Evolutionary conservation across 1,140 invertebrate species (phyloP), one percentile per base, ranked within the genome.

Genomic region (Drosophila parabipectinata): DNA sequence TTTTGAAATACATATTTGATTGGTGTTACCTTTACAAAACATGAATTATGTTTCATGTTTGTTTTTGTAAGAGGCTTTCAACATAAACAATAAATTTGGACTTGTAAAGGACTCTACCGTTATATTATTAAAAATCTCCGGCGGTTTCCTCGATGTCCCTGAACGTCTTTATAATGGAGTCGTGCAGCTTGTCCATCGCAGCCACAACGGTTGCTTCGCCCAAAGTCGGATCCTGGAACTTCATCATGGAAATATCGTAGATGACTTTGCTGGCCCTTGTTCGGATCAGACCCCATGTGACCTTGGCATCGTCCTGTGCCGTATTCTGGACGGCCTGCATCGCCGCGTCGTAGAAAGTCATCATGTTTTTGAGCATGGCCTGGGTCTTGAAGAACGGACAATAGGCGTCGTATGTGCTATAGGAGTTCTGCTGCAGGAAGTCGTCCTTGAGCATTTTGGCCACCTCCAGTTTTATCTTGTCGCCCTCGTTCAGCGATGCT

Each of bases 401-500:
- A 52, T 30, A 88, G 37, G 67, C 69, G 30, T 91, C 90, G 52
- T 91, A 91, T 2, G 9, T 2, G 1, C 77, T 82, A 51, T 91
- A 91, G 4, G 90, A 91, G 58, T 91, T 91, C 52, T 91, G 90
- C 37, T 91, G 90, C 39, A 91, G 60, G 14, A 91, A 91, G 45
- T 91, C 90, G 15, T 91, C 90, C 67, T 91, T 91, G 10, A 91
- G 54, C 63, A 91, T 74, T 37, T 81, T 76, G 21, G 90, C 90
- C 34, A 85, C 83, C 71, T 91, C 90, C 12, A 91, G 72, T 0
- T 83, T 90, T 0, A 91, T 85, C 48, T 91, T 91, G 30, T 91
- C 90, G 3, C 47, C 9, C 52, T 91, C 90, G 24, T 81, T 88
- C 0, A 97, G 91, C 1, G 96, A 96, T 2, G 95, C 95, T 92